Evolutionary conservation across 2,113 vertebrate species (phyloP).

Genomic region (Synodontis membranacea): DNA sequence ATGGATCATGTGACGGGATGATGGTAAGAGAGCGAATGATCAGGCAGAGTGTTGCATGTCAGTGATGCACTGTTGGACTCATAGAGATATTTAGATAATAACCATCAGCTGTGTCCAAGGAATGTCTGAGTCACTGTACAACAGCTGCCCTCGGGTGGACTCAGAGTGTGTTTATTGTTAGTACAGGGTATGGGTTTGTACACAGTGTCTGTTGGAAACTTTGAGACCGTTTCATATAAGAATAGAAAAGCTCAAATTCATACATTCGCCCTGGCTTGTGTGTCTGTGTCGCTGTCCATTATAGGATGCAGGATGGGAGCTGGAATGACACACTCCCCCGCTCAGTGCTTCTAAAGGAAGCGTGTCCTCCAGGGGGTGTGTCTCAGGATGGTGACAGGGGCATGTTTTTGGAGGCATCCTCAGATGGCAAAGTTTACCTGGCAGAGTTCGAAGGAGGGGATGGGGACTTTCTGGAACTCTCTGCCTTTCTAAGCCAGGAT

Average conservation of each 20-base stretch:
- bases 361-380: conserved; percentile 61
- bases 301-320: conserved; percentile 83
- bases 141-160: conserved; percentile 29
- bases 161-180: conserved; percentile 27
- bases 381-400: conserved; percentile 65
- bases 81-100: conserved; percentile 60
- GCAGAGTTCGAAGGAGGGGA: conserved; percentile 77
- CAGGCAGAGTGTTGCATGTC: conserved; percentile 49
- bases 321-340: conserved; percentile 73
- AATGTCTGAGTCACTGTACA: conserved; percentile 64
- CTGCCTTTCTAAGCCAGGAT: conserved; percentile 90
- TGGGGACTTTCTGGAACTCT: conserved; percentile 79
- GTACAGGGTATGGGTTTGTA: background rate
- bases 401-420: conserved; percentile 78
- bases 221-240: background rate
- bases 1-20: background rate
- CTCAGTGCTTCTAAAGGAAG: conserved; percentile 72
- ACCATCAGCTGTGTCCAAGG: conserved; percentile 62
- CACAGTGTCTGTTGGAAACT: background rate
- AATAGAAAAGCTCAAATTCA: background rate
- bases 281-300: conserved; percentile 56
- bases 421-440: conserved; percentile 75
- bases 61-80: conserved; percentile 56
- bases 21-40: conserved; percentile 5
- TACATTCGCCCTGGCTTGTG: background rate